These are phyloP conservation scores for Lepidotrigona ventralis DNA, from an alignment of 1,140 invertebrate genomes.

Conservation along the genomic window DNA sequence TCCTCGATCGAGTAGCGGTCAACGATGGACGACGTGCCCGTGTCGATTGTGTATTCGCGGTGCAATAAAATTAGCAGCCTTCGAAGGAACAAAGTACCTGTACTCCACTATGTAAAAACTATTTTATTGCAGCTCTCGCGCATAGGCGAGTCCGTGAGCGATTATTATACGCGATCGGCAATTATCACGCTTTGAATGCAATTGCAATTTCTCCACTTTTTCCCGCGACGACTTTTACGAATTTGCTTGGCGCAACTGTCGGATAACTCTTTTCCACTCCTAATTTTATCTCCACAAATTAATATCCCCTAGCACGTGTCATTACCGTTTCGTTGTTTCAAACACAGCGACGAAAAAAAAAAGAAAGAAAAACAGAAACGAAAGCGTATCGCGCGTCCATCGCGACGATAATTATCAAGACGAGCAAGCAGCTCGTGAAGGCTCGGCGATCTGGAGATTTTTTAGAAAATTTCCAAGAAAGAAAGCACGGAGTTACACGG, in stretches of 20 bases:
- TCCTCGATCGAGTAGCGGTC: slow-evolving; percentile 36
- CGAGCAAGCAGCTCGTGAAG: too few relatives aligned
- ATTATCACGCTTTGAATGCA: too few relatives aligned
- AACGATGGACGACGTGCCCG: slow-evolving; percentile 57
- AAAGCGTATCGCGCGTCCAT: not conserved
- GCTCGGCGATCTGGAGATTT: not conserved
- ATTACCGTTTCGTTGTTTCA: too few relatives aligned
- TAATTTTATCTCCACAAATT: too few relatives aligned
- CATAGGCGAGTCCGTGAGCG: slow-evolving; percentile 8
- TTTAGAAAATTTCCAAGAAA: not conserved
- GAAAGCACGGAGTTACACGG: not conserved
- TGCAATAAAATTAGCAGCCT: slow-evolving; percentile 70
- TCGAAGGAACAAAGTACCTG: slow-evolving; percentile 32
- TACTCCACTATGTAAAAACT: slow-evolving; percentile 15
- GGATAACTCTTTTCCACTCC: too few relatives aligned
- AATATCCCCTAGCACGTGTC: too few relatives aligned
- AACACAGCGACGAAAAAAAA: too few relatives aligned
- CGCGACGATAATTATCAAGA: not conserved
- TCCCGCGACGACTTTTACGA: not conserved
- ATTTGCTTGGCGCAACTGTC: not conserved
- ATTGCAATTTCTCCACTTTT: too few relatives aligned
- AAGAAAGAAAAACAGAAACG: not conserved
- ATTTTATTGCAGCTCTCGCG: slow-evolving; percentile 29
- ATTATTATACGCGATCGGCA: slow-evolving; percentile 18
- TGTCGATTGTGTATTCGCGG: slow-evolving; percentile 56